phyloP scores from a whole-genome alignment of 2,797 vertebrate genomes.

The Zenarchopterus dispar region DNA sequence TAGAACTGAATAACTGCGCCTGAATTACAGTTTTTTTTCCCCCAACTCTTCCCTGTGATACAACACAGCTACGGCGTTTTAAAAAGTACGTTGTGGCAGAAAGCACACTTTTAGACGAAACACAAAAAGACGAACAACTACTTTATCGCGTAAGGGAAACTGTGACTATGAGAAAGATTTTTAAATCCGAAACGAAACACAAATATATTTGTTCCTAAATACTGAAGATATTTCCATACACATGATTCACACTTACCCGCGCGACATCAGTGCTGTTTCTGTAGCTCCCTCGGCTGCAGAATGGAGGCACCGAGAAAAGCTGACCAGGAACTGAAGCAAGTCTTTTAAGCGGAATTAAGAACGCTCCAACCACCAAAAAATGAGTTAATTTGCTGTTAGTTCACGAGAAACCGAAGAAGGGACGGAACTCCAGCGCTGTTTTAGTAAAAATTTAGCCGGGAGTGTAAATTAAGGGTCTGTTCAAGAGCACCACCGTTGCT shows the following conservation, averaged over 20 bases:
- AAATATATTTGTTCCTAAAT: neutral
- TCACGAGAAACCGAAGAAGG: neutral
- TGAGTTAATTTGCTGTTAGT: neutral
- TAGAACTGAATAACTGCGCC: conserved; percentile 14
- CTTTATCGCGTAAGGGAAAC: no score
- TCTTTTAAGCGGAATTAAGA: fast-evolving
- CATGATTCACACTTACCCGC: conserved; percentile 44
- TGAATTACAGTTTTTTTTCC: conserved; percentile 26
- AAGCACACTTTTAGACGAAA: neutral
- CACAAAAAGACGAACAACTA: neutral
- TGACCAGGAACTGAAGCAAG: neutral
- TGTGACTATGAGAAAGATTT: neutral
- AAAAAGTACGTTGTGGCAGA: conserved; percentile 1
- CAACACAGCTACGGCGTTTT: conserved; percentile 19
- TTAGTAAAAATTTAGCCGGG: conserved; percentile 18
- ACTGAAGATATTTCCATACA: neutral
- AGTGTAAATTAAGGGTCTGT: conserved; percentile 14
- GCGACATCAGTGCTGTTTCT: conserved; percentile 28
- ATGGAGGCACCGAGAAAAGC: neutral
- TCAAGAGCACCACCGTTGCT: conserved; percentile 41
- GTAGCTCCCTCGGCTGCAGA: neutral
- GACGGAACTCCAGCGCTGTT: neutral
- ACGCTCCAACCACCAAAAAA: fast-evolving
- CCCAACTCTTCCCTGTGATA: conserved; percentile 28
- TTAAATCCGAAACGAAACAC: fast-evolving